A percentile compares a stretch with the other conserved stretches of the same genome.
These are phyloP conservation scores for Botrylloides violaceus DNA, from an alignment of 23 tunicate species.

Conservation along the genomic window DNA sequence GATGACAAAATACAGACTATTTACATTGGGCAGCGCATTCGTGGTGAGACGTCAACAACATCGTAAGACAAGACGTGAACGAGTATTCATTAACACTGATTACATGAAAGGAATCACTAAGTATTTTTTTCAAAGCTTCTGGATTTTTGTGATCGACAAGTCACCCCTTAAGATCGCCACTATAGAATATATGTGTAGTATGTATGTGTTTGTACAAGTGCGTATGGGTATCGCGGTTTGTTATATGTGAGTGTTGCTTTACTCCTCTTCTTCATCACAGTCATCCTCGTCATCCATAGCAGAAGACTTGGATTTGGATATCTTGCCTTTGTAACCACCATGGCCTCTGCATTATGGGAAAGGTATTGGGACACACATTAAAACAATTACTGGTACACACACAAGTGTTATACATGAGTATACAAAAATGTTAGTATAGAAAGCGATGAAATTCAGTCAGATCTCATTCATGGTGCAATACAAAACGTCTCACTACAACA, in stretches of 20 bases:
- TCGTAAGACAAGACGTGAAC: too few relatives aligned
- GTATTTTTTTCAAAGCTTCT: too few relatives aligned
- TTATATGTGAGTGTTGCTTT: slow-evolving; percentile 17
- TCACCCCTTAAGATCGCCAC: background rate
- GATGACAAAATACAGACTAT: background rate
- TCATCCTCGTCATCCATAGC: slow-evolving; percentile 23
- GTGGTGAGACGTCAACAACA: too few relatives aligned
- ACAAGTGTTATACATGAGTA: background rate
- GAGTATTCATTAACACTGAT: slow-evolving; percentile 2
- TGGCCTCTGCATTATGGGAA: background rate
- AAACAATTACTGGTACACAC: too few relatives aligned
- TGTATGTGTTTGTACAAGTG: slow-evolving; percentile 18
- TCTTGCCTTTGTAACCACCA: slow-evolving; percentile 24
- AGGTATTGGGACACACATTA: background rate
- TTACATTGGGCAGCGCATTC: too few relatives aligned
- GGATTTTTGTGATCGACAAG: too few relatives aligned
- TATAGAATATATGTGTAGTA: background rate
- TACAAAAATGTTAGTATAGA: too few relatives aligned
- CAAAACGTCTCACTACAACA: too few relatives aligned
- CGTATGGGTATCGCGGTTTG: slow-evolving; percentile 1
- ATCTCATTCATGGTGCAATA: too few relatives aligned
- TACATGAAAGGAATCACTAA: background rate
- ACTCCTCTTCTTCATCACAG: slow-evolving; percentile 59
- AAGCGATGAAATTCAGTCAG: too few relatives aligned
- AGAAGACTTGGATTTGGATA: background rate